Conservation (phyloP, 2,113 vertebrate genomes). For the Chaetops frenatus region DNA sequence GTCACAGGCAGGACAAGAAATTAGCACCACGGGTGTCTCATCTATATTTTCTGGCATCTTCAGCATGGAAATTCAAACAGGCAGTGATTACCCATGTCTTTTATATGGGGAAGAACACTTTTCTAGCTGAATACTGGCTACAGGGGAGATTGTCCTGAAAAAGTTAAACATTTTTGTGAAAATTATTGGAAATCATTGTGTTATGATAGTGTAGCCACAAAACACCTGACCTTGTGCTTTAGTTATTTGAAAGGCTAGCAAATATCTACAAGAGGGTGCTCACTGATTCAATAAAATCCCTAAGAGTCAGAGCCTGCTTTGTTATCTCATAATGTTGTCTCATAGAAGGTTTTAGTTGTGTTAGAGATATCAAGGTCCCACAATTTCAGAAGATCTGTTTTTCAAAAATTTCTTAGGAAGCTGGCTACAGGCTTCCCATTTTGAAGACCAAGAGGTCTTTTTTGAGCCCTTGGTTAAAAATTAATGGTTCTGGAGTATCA, state of each 20-base stretch:
- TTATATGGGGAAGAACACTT: neutral
- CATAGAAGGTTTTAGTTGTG: neutral
- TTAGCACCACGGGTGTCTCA: neutral
- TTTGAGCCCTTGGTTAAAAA: neutral
- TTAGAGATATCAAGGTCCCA: neutral
- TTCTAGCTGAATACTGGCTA: neutral
- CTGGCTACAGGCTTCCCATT: neutral
- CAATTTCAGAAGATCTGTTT: neutral
- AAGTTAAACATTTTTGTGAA: neutral
- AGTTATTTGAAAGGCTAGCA: neutral
- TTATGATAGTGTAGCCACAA: neutral
- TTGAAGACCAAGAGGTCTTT: neutral
- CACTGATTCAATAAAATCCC: neutral
- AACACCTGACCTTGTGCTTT: neutral
- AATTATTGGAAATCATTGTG: neutral
- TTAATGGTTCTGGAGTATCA: rapidly evolving
- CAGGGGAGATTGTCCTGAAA: neutral
- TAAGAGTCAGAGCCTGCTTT: neutral
- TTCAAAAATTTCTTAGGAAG: neutral
- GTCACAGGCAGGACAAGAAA: neutral
- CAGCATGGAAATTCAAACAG: neutral
- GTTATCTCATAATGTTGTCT: neutral
- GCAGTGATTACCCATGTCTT: neutral
- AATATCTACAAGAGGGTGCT: neutral
- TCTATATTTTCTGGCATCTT: neutral